phyloP scores from a whole-genome alignment of 1,140 invertebrate species.

The Sitophilus oryzae region DNA sequence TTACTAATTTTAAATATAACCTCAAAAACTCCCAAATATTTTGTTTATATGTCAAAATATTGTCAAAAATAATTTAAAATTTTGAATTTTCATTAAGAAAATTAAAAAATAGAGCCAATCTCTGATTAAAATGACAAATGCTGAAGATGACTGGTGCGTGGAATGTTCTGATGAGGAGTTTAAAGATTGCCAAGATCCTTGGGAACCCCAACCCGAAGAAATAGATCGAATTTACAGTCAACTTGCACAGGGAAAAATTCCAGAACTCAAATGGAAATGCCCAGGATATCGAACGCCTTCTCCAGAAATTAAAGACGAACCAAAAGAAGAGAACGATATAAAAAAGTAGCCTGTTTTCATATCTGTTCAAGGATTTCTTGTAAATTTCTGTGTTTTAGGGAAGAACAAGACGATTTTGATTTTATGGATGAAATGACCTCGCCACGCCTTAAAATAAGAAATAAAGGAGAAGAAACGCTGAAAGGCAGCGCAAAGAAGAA shows the following conservation, averaged over 20 bases:
- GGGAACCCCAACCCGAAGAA: conserved; percentile 40
- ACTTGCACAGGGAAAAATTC: conserved; percentile 37
- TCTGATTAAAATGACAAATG: neutral
- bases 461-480: conserved; percentile 57
- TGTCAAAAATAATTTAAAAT: too few species aligned
- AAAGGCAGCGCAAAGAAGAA: conserved; percentile 71
- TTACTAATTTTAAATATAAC: too few species aligned
- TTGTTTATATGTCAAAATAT: too few species aligned
- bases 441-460: conserved; percentile 55
- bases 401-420: conserved; percentile 66
- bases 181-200: conserved; percentile 32
- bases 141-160: conserved; percentile 41
- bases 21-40: too few species aligned
- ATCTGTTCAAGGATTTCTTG: neutral
- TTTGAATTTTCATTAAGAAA: too few species aligned
- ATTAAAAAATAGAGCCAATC: too few species aligned
- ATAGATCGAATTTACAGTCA: conserved; percentile 37
- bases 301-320: conserved; percentile 33
- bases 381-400: conserved; percentile 28
- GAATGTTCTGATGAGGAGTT: conserved; percentile 54
- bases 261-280: conserved; percentile 40
- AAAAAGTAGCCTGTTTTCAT: conserved; percentile 31
- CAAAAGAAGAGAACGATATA: conserved; percentile 31
- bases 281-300: conserved; percentile 41
- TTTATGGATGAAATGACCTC: conserved; percentile 69